These are phyloP conservation scores for Barnardius zonarius DNA, from an alignment of 2,113 vertebrate genomes.

Conservation along the genomic window DNA sequence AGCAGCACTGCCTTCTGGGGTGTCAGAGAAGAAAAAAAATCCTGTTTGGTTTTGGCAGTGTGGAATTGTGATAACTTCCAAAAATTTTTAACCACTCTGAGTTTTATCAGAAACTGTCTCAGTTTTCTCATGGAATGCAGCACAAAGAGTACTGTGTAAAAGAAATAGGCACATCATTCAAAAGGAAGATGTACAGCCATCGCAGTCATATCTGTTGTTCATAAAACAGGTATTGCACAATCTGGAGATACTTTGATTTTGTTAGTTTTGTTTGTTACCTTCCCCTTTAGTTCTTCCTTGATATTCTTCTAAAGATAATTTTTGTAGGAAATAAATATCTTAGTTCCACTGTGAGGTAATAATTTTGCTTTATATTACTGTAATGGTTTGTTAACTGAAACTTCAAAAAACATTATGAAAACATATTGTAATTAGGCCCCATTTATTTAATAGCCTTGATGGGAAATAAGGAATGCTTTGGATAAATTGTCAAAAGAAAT, in stretches of 20 bases:
- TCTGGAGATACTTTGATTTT: not conserved
- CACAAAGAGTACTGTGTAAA: not conserved
- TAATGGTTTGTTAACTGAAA: not conserved
- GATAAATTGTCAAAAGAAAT: not conserved
- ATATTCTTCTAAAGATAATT: not conserved
- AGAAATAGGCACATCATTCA: not conserved
- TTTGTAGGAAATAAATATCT: not conserved
- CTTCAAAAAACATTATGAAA: not conserved
- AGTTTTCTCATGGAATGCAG: not conserved
- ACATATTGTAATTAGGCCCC: not conserved
- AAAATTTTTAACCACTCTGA: not conserved
- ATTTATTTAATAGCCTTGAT: not conserved
- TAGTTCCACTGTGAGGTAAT: not conserved
- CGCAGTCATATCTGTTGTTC: not conserved
- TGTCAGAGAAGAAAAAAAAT: not conserved
- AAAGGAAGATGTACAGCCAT: not conserved
- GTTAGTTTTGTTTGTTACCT: not conserved
- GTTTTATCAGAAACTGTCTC: not conserved
- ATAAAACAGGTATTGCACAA: not conserved
- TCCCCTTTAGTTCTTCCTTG: not conserved
- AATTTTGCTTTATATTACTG: not conserved
- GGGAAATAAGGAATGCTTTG: not conserved
- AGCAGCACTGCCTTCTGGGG: not conserved
- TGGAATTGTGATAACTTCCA: not conserved
- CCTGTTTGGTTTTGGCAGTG: not conserved